Evolutionary conservation across 2,888 invertebrate species (phyloP).

Genomic region (Stenodema calcarata): DNA sequence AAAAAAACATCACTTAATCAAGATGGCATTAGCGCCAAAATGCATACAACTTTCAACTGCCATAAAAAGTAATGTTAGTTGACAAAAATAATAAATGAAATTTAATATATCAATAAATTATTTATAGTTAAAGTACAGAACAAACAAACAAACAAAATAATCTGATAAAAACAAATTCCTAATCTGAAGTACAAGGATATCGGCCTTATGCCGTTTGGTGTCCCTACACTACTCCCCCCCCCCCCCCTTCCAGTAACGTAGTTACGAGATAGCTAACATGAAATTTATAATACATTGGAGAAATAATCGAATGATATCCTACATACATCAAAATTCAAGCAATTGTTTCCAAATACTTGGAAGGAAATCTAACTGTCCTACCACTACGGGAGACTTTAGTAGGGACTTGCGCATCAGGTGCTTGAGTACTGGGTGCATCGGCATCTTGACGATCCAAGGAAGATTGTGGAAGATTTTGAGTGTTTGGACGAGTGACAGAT

Average conservation of each 20-base stretch:
- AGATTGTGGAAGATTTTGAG: background rate
- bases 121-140: background rate
- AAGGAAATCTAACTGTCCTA: background rate
- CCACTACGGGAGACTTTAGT: background rate
- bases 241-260: background rate
- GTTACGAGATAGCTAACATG: background rate
- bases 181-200: no score
- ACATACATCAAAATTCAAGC: background rate
- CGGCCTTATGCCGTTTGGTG: no score
- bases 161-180: no score
- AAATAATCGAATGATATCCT: background rate
- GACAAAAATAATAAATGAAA: background rate
- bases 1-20: background rate
- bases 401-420: background rate
- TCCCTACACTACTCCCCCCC: background rate
- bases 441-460: background rate
- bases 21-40: no score
- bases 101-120: background rate
- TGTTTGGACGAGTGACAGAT: background rate
- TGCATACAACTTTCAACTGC: no score
- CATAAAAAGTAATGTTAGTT: no score
- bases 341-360: background rate
- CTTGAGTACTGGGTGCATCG: background rate
- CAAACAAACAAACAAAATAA: background rate
- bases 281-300: background rate